Evolutionary conservation across 2,797 vertebrate genomes (phyloP).

Genomic region (Triplophysa yarkandensis): DNA sequence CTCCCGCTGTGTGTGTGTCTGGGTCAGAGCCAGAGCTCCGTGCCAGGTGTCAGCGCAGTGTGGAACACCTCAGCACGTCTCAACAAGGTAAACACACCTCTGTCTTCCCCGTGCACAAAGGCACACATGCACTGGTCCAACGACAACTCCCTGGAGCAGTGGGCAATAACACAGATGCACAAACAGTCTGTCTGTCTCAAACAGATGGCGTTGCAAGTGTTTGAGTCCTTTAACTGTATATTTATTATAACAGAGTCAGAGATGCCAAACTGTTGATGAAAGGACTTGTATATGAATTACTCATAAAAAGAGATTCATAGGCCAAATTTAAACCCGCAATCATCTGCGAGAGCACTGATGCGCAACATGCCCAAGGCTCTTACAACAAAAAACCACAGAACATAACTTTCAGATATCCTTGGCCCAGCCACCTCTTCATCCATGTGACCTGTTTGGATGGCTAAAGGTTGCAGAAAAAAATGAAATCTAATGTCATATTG

Average conservation of each 20-base stretch:
- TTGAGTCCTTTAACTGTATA: not conserved
- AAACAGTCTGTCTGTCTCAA: conserved; percentile 10
- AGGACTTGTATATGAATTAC: too few species aligned
- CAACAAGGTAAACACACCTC: conserved; percentile 51
- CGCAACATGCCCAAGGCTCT: not conserved
- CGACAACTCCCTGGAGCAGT: conserved; percentile 30
- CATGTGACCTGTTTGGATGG: conserved; percentile 51
- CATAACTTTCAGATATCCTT: conserved; percentile 36
- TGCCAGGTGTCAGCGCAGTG: conserved; percentile 48
- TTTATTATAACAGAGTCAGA: conserved; percentile 2
- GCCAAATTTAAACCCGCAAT: not conserved
- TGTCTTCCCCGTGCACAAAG: conserved; percentile 34
- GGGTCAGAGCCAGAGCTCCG: conserved; percentile 43
- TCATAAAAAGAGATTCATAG: not conserved
- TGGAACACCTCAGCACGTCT: conserved; percentile 49
- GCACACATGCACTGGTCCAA: conserved; percentile 29
- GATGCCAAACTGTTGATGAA: not conserved
- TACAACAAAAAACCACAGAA: conserved; percentile 17
- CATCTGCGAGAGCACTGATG: not conserved
- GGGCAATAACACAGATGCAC: conserved; percentile 16
- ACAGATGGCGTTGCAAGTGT: conserved; percentile 28
- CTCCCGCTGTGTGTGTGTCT: conserved; percentile 44
- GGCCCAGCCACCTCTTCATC: conserved; percentile 36
- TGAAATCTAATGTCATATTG: conserved; percentile 44
- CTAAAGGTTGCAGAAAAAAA: conserved; percentile 48